Evolutionary conservation across 2,797 vertebrate species (phyloP), one percentile per base, ranked within the genome.

Genomic region (Trachurus trachurus): DNA sequence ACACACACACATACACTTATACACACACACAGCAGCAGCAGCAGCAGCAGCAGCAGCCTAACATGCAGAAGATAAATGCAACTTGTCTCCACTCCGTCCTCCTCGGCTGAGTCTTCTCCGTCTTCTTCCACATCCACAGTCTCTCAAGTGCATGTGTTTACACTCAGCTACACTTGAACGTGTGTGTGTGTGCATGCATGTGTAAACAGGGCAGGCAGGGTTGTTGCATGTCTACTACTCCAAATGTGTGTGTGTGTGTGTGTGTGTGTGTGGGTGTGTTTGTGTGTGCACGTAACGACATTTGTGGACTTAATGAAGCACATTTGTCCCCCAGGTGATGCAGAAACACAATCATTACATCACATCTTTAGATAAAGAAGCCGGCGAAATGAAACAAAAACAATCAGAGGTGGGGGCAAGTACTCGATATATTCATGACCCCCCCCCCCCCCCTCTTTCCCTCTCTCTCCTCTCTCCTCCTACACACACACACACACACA

Each of bases 231-330:
- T 73, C 45, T 73, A 70, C 54, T 34, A 34, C 6, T 6, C 4
- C 31, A 29, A 71, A 52, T 52, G 67, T 59, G 37, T 62, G 70
- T 81, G 64, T 66, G 71, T 56, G 47, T 15, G 6, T 31, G 22
- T 44, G 34, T 37, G 53, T 74, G 65, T 76, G 59, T 62, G 70
- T 81, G 64, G 64, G 71, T 56, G 47, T 15, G 6, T 31, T n/a
- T 44, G 34, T 37, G 53, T 74, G 65, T 76, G 59, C 74, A 72
- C 79, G 74, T 57, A 47, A 40, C 49, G 59, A n/a, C 66, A 71
- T 77, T 84, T 74, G 71, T 84, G 61, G 68, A 74, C 78, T 87
- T 92, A 92, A 92, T 94, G 89, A 94, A 84, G 90, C 92, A 87
- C 81, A 76, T 72, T 72, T 73, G 76, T 89, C 26, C 92, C 88